phyloP scores from a whole-genome alignment of 2,888 invertebrate genomes.

The Endotricha flammealis region DNA sequence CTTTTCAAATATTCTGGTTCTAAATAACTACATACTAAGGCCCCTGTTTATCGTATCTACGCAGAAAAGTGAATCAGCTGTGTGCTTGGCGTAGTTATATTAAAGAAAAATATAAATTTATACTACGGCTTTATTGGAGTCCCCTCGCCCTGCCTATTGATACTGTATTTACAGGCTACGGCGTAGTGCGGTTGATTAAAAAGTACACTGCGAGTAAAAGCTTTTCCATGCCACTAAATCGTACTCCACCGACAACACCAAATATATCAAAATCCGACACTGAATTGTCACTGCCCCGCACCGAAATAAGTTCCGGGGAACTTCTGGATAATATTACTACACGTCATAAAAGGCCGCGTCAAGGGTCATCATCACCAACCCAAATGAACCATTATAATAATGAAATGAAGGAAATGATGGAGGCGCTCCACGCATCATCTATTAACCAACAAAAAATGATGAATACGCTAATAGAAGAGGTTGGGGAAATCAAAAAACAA shows the following conservation, averaged over 20 bases:
- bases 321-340: neutral
- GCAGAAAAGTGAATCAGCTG: too few relatives aligned
- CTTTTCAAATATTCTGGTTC: too few relatives aligned
- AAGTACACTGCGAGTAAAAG: too few relatives aligned
- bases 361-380: neutral
- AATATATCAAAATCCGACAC: neutral
- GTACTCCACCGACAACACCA: neutral
- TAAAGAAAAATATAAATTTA: too few relatives aligned
- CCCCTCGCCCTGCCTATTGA: too few relatives aligned
- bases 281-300: neutral
- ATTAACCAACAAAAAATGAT: neutral
- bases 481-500: constrained; percentile 1
- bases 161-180: too few relatives aligned
- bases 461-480: neutral
- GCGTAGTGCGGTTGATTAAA: too few relatives aligned
- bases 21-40: too few relatives aligned
- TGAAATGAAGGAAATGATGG: neutral
- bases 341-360: neutral
- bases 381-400: neutral
- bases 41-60: too few relatives aligned
- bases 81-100: too few relatives aligned
- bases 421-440: neutral
- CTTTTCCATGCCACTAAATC: constrained; percentile 8
- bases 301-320: neutral
- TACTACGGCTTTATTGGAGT: too few relatives aligned